These are phyloP conservation scores for Hyphantria cunea DNA, from an alignment of 1,140 invertebrate genomes.

Conservation along the genomic window DNA sequence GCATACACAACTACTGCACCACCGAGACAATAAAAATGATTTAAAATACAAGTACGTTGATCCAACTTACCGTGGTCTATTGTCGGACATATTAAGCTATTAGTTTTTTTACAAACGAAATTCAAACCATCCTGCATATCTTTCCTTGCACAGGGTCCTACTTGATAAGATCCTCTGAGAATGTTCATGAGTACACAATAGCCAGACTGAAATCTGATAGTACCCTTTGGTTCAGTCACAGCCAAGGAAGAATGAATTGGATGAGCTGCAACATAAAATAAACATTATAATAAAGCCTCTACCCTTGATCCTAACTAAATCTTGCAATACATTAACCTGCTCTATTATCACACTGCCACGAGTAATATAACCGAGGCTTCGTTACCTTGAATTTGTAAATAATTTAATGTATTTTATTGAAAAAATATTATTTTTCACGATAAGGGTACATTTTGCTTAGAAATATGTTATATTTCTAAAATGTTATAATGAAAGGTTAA, in stretches of 20 bases:
- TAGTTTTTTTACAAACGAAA: neutral
- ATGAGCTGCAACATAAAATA: neutral
- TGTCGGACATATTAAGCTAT: neutral
- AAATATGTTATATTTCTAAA: too few relatives aligned
- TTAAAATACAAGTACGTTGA: neutral
- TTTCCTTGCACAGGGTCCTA: neutral
- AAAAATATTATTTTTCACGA: too few relatives aligned
- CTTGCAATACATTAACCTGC: too few relatives aligned
- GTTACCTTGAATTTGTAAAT: too few relatives aligned
- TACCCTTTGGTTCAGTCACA: neutral
- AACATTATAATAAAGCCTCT: neutral
- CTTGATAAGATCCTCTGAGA: neutral
- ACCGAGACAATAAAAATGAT: too few relatives aligned
- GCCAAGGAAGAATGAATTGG: neutral
- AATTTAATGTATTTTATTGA: too few relatives aligned
- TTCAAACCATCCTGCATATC: neutral
- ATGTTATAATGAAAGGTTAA: too few relatives aligned
- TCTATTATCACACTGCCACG: too few relatives aligned
- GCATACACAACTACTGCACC: too few relatives aligned
- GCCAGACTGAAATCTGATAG: neutral
- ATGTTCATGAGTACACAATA: neutral
- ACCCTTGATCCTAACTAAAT: too few relatives aligned
- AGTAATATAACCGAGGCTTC: too few relatives aligned
- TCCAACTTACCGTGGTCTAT: neutral
- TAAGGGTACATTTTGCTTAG: too few relatives aligned